These are phyloP conservation scores for Slavum lentiscoides DNA, from an alignment of 2,888 invertebrate species.

Conservation along the genomic window DNA sequence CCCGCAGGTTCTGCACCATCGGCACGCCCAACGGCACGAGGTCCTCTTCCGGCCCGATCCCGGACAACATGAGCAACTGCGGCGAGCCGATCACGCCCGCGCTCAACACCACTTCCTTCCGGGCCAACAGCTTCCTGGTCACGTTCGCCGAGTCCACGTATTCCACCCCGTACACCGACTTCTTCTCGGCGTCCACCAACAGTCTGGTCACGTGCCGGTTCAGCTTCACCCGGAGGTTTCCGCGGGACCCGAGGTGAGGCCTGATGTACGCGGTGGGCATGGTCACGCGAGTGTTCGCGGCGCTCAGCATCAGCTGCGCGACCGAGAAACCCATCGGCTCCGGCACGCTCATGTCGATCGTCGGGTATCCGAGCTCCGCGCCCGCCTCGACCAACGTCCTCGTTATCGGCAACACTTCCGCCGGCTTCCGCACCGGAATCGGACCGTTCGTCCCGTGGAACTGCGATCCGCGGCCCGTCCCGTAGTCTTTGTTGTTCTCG, in stretches of 20 bases:
- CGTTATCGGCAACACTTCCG: slow-evolving; percentile 59
- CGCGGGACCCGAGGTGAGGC: slow-evolving; percentile 57
- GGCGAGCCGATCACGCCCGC: slow-evolving; percentile 71
- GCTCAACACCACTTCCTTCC: slow-evolving; percentile 68
- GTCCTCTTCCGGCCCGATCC: slow-evolving; percentile 65
- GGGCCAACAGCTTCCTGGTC: slow-evolving; percentile 63
- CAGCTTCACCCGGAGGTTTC: slow-evolving; percentile 60
- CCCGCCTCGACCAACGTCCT: slow-evolving; percentile 60
- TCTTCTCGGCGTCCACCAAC: slow-evolving; percentile 61
- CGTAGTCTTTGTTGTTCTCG: slow-evolving; percentile 59
- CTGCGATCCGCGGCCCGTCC: slow-evolving; percentile 58
- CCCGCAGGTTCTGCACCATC: slow-evolving; percentile 62
- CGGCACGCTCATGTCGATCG: slow-evolving; percentile 59
- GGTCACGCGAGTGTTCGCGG: slow-evolving; percentile 58
- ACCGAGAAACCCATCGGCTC: slow-evolving; percentile 56
- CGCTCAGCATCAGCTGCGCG: slow-evolving; percentile 57
- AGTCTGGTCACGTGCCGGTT: slow-evolving; percentile 63
- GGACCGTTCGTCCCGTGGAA: slow-evolving; percentile 60
- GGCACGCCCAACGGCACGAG: slow-evolving; percentile 62
- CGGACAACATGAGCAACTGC: slow-evolving; percentile 73
- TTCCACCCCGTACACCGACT: slow-evolving; percentile 75
- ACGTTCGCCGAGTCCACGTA: slow-evolving; percentile 63
- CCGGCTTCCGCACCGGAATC: slow-evolving; percentile 60
- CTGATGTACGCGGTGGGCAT: slow-evolving; percentile 64
- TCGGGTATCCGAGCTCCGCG: slow-evolving; percentile 59